Evolutionary conservation across 2,797 vertebrate species (phyloP), one percentile per base, ranked within the genome.

Genomic region (Sternarchorhynchus goeldii): DNA sequence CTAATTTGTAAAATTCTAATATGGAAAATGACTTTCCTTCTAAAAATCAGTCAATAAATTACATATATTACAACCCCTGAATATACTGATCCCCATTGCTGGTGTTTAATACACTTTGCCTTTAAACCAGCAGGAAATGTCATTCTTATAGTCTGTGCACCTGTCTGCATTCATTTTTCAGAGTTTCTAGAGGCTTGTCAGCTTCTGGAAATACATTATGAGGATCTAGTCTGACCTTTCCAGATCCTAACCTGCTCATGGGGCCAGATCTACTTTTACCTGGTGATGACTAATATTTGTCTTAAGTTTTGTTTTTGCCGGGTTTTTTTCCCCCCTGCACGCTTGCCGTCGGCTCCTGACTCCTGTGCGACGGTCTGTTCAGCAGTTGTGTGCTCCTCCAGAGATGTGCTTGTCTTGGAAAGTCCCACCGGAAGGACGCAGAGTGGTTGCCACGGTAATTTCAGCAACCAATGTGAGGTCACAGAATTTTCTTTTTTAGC

Each of bases 191-290:
- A 41, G 66, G 57, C 60, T 50, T 53, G 20, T 36, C 45, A 55
- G 68, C 60, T 72, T 78, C 72, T 56, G 25, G 32, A 58, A 65
- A 57, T 14, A 66, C 10, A 34, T 36, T 57, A 21, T 59, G 57
- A 73, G 62, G 53, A 73, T 59, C 70, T 29, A 73, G 60, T 78
- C 36, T 78, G 62, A 73, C 69, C 62, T 78, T 67, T 78, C 60
- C 50, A 39, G 62, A 73, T 78, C 66, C 66, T 73, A 70, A 73
- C 50, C 64, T 55, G 20, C 68, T 7, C 41, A 50, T 58, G 75
- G 21, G 34, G 32, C 18, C 14, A 14, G 55, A 18, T 73, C 77
- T 78, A 66, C 65, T 66, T 78, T 67, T 78, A 78, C 77, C 45
- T 66, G 68, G 53, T 50, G 69, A 32, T 60, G 12, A 31, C 16